These are phyloP conservation scores for Pygoscelis antarcticus DNA, from an alignment of 2,113 vertebrate genomes.

Conservation along the genomic window DNA sequence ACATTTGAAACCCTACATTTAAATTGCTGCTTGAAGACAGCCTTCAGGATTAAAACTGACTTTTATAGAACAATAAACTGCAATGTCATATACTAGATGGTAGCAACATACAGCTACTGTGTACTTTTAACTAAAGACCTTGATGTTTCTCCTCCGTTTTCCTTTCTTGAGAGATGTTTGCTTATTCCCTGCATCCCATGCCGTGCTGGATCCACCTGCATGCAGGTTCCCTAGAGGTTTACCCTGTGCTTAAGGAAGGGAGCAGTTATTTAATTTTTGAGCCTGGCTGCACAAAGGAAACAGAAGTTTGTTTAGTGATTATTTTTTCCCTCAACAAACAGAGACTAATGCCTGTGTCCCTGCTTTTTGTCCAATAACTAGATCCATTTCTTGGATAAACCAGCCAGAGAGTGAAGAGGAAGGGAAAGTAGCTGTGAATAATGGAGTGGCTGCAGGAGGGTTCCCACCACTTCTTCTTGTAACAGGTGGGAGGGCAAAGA, in stretches of 20 bases:
- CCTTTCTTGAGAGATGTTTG: background rate
- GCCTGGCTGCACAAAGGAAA: background rate
- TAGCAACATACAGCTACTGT: background rate
- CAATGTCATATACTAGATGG: background rate
- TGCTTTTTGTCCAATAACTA: background rate
- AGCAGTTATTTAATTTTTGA: background rate
- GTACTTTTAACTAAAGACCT: background rate
- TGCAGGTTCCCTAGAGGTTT: background rate
- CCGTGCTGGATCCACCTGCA: background rate
- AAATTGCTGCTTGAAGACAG: background rate
- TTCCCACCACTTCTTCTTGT: rapidly evolving
- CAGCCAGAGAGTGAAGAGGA: background rate
- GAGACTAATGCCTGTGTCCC: background rate
- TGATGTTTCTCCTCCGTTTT: background rate
- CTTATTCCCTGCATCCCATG: background rate
- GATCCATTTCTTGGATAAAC: background rate
- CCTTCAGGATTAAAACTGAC: background rate
- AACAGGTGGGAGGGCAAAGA: background rate
- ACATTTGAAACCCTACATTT: background rate
- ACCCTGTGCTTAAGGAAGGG: background rate
- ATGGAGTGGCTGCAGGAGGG: background rate
- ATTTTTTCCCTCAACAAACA: background rate
- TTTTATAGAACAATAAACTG: conserved; percentile 9
- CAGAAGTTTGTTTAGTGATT: background rate
- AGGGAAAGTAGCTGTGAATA: background rate